These are phyloP conservation scores for Taenaris catops DNA, from an alignment of 2,888 invertebrate species.

Conservation along the genomic window DNA sequence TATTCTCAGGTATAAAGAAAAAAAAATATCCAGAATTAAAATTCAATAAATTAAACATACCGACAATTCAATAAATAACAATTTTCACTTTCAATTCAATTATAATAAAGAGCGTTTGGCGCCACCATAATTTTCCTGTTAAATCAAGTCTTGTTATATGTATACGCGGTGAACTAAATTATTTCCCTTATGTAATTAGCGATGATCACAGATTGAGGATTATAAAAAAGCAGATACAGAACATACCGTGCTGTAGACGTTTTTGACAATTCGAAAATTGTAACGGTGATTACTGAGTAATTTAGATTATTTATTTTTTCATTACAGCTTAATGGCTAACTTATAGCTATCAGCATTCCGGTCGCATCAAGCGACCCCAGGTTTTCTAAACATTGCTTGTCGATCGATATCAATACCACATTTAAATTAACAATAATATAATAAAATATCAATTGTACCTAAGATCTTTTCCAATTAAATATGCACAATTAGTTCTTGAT, in stretches of 20 bases:
- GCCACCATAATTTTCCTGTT: constrained; percentile 59
- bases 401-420: constrained; percentile 73
- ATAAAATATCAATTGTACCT: constrained; percentile 80
- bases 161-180: constrained; percentile 63
- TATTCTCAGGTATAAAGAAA: constrained; percentile 74
- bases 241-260: constrained; percentile 76
- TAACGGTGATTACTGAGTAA: constrained; percentile 76
- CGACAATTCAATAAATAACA: constrained; percentile 76
- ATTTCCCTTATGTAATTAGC: constrained; percentile 67
- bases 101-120: constrained; percentile 57
- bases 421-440: constrained; percentile 78
- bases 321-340: constrained; percentile 74
- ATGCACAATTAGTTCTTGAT: constrained; percentile 63
- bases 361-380: constrained; percentile 53
- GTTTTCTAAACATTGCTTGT: constrained; percentile 73
- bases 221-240: constrained; percentile 77
- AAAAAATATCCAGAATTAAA: constrained; percentile 66
- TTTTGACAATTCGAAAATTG: constrained; percentile 74
- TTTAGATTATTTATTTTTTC: constrained; percentile 63
- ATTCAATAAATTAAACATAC: constrained; percentile 74
- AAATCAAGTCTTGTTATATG: constrained; percentile 45
- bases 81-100: constrained; percentile 64
- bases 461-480: constrained; percentile 75
- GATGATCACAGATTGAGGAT: constrained; percentile 79
- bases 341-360: constrained; percentile 71